A percentile compares a stretch with the other conserved stretches of the same genome.
phyloP scores from a whole-genome alignment of 1,140 invertebrate genomes.

The Nebria ingens region DNA sequence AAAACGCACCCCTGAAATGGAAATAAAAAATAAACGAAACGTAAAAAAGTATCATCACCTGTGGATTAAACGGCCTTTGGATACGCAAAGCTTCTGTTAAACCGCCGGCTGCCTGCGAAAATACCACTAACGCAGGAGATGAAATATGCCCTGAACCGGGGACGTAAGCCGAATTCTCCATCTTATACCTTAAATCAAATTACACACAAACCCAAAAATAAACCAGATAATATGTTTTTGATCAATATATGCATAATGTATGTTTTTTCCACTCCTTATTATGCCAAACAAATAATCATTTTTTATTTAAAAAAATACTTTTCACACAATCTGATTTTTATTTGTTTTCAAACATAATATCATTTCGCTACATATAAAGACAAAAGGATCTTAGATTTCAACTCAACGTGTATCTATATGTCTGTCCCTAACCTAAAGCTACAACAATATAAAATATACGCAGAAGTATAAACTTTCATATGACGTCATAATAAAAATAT shows the following conservation, averaged over 20 bases:
- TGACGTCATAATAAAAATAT: too few relatives aligned
- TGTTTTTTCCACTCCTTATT: background rate
- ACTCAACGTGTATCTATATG: too few relatives aligned
- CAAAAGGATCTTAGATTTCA: too few relatives aligned
- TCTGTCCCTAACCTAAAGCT: too few relatives aligned
- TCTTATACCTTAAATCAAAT: constrained; percentile 19
- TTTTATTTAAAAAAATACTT: background rate
- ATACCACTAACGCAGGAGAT: constrained; percentile 69
- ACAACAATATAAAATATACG: too few relatives aligned
- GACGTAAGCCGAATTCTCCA: constrained; percentile 35
- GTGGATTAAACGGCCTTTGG: constrained; percentile 60
- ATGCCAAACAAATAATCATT: constrained; percentile 10
- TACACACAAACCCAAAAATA: background rate
- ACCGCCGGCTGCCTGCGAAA: constrained; percentile 62
- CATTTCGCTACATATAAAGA: constrained; percentile 12
- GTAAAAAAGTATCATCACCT: constrained; percentile 38
- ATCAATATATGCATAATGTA: background rate
- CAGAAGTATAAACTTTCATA: too few relatives aligned
- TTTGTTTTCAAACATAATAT: constrained; percentile 12
- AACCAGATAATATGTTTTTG: background rate
- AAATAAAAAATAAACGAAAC: background rate
- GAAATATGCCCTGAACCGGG: constrained; percentile 49
- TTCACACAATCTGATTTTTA: constrained; percentile 13
- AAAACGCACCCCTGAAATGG: background rate
- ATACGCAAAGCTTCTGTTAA: constrained; percentile 63